Evolutionary conservation across 2,888 invertebrate species (phyloP).

Genomic region (Ochropleura leucogaster): DNA sequence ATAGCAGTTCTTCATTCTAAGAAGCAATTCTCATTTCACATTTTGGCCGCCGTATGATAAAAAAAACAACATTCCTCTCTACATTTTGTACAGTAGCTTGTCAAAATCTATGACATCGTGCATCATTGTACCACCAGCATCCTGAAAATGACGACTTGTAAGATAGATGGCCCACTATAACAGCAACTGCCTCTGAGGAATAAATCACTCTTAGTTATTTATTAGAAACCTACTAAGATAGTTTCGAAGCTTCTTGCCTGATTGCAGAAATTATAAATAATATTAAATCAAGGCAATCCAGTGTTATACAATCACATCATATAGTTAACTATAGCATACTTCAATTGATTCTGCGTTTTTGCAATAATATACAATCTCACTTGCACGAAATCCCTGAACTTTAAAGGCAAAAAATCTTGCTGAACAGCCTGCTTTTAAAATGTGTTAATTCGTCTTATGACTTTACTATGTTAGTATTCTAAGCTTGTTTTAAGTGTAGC

Average conservation of each 20-base stretch:
- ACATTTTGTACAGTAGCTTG: too few species aligned
- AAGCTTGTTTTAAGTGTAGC: not conserved
- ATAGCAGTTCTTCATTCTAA: too few species aligned
- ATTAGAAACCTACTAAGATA: not conserved
- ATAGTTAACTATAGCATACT: not conserved
- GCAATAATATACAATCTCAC: not conserved
- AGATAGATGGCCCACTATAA: not conserved
- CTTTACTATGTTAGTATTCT: not conserved
- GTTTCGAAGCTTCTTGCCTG: not conserved
- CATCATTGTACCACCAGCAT: too few species aligned
- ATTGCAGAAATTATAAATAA: not conserved
- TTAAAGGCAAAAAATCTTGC: not conserved
- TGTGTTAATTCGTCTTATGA: not conserved
- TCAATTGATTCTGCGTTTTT: not conserved
- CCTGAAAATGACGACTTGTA: too few species aligned
- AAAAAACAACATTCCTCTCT: too few species aligned
- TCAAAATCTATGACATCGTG: too few species aligned
- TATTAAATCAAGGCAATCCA: not conserved
- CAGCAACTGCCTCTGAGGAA: not conserved
- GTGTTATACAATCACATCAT: not conserved
- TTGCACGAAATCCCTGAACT: not conserved
- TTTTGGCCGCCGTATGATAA: too few species aligned
- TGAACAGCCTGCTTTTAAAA: not conserved
- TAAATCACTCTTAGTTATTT: not conserved
- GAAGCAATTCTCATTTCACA: too few species aligned